Conservation (phyloP, 2,888 invertebrate species). For the Lycophotia porphyrea region DNA sequence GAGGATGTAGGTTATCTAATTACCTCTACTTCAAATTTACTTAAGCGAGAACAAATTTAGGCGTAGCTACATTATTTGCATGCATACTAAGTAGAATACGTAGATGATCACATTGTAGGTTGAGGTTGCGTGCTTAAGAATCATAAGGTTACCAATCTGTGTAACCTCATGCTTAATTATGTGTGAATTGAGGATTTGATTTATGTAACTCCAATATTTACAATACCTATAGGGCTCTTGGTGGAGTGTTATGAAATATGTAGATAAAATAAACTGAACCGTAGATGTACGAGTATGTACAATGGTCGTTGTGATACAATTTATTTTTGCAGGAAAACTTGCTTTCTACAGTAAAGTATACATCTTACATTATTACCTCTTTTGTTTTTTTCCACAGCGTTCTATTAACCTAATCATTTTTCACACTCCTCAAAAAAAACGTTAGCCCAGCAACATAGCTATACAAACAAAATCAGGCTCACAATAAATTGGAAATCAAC, state of each 20-base stretch:
- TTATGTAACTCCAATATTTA: not conserved
- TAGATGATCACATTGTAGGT: constrained; percentile 40
- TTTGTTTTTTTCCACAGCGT: not conserved
- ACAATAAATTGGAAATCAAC: constrained; percentile 59
- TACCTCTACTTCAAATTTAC: constrained; percentile 56
- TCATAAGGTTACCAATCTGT: not conserved
- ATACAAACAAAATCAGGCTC: constrained; percentile 25
- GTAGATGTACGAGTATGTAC: not conserved
- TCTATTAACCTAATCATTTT: not conserved
- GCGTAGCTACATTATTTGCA: constrained; percentile 51
- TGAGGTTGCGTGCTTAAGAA: constrained; percentile 13
- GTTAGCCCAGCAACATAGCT: not conserved
- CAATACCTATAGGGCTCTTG: not conserved
- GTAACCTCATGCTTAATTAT: not conserved
- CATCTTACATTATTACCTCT: not conserved
- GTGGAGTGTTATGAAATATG: not conserved
- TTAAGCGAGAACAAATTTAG: constrained; percentile 51
- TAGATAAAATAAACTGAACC: not conserved
- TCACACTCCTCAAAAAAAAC: not conserved
- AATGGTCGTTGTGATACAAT: not conserved
- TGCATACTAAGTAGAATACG: constrained; percentile 33
- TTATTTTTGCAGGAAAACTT: not conserved
- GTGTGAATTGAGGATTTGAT: not conserved
- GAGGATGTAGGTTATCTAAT: constrained; percentile 53
- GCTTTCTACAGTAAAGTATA: not conserved